Conservation (phyloP, 2,797 vertebrate species). For the Aplochiton taeniatus region DNA sequence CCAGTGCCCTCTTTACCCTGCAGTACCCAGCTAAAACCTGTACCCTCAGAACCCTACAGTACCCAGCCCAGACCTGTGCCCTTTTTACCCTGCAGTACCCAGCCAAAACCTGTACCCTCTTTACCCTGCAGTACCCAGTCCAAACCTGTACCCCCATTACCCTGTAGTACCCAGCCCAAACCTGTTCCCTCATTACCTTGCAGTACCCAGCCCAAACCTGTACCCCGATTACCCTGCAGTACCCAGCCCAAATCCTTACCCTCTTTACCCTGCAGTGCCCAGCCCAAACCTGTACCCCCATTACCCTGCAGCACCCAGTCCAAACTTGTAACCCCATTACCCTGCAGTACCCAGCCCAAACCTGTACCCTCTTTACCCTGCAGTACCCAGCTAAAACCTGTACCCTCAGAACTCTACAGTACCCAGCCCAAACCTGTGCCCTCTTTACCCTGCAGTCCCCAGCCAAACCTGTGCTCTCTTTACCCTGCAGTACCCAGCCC, state of each 20-base stretch:
- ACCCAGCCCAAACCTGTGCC: neutral
- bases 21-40: neutral
- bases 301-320: neutral
- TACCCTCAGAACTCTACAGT: neutral
- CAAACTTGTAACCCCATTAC: neutral
- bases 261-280: neutral
- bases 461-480: too few relatives aligned
- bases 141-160: neutral
- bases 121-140: neutral
- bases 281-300: too few relatives aligned
- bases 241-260: neutral
- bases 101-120: neutral
- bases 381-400: neutral
- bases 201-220: neutral
- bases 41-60: neutral
- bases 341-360: neutral
- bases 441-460: neutral
- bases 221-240: neutral
- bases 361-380: neutral
- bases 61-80: neutral
- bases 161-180: neutral
- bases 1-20: neutral
- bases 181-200: neutral
- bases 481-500: neutral
- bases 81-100: neutral